Base-by-base conservation (phyloP, 1,140 invertebrate species). In the Delia radicum region DNA sequence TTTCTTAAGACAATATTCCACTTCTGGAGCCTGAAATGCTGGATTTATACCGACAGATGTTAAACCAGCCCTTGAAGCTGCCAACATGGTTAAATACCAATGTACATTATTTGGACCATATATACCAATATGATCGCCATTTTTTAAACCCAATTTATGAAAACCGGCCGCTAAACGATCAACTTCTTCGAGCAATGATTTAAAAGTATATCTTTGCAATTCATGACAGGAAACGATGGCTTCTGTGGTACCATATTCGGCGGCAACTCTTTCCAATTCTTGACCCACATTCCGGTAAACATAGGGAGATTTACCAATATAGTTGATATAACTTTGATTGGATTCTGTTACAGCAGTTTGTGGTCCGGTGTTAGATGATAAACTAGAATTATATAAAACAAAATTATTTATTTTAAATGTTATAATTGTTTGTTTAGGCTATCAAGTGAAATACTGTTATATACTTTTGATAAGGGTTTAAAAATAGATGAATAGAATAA, bases 31-130 rank as follows among this genome's bases (percentile, higher is more conserved):
- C 82, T 93, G 91, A 81, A 95, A 98, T 0, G 90, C 89, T 0
- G 96, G 96, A 87, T 99, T 98, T 7, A 98, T 90, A 63, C 92
- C 91, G 7, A 95, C 96, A 75, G 93, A 86, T 75, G 97, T 90
- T 0, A 97, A 86, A 0, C 97, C 98, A 12, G 92, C 91, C 78
- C 95, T 91, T 0, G 93, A 91, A 4, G 93, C 91, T 0, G 93
- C 96, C 77, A 95, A 88, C 79, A 93, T 90, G 0, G 91, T 88
- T 0, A 97, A 80, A 4, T 94, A 88, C 96, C 96, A 99, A 80
- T 95, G 92, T 6, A 91, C 81, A 27, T 89, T 89, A 87, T 98
- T 99, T 0, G 96, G 95, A 0, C 93, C 91, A 94, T 95, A 98
- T 13, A 99, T 88, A 0, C 94, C 97, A 2, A 99, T 79, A 7